A percentile compares a stretch with the other conserved stretches of the same genome.
These are phyloP conservation scores for Listrodromus nycthemerus DNA, from an alignment of 2,888 invertebrate genomes.

Conservation along the genomic window DNA sequence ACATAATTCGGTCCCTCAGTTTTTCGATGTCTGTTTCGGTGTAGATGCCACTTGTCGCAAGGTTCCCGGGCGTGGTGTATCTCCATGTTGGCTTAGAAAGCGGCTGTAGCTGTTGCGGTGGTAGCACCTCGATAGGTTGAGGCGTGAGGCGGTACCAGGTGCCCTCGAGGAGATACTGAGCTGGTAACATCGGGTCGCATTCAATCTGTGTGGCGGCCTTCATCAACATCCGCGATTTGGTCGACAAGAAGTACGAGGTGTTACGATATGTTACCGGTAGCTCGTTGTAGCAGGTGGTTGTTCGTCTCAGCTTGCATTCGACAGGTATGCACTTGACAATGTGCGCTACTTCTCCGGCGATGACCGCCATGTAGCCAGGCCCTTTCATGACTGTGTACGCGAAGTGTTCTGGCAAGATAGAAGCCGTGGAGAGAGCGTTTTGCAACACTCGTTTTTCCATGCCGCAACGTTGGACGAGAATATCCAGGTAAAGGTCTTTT, in stretches of 20 bases:
- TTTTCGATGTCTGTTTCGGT: no score
- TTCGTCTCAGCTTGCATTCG: no score
- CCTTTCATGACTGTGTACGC: slow-evolving; percentile 13
- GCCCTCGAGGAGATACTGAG: slow-evolving; percentile 27
- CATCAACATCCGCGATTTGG: slow-evolving; percentile 41
- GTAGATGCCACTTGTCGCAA: slow-evolving; percentile 53
- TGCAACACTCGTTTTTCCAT: no score
- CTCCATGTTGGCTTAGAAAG: slow-evolving; percentile 27
- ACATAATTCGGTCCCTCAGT: no score
- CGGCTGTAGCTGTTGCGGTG: slow-evolving; percentile 33
- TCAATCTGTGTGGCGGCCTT: slow-evolving; percentile 15
- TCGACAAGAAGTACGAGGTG: slow-evolving; percentile 31
- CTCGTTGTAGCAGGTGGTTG: no score
- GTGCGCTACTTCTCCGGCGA: slow-evolving; percentile 13
- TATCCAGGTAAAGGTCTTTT: no score
- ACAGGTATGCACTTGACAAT: slow-evolving; percentile 18
- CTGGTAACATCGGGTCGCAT: slow-evolving; percentile 36
- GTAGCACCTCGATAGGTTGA: slow-evolving; percentile 33
- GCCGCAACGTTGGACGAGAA: no score
- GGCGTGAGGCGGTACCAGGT: slow-evolving; percentile 47
- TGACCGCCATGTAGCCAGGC: slow-evolving; percentile 6
- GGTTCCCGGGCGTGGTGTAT: slow-evolving; percentile 25
- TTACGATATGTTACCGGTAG: no score
- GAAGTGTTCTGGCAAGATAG: not conserved
- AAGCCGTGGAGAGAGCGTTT: no score